These are phyloP conservation scores for Meloe dianella DNA, from an alignment of 2,888 invertebrate species.

Conservation along the genomic window DNA sequence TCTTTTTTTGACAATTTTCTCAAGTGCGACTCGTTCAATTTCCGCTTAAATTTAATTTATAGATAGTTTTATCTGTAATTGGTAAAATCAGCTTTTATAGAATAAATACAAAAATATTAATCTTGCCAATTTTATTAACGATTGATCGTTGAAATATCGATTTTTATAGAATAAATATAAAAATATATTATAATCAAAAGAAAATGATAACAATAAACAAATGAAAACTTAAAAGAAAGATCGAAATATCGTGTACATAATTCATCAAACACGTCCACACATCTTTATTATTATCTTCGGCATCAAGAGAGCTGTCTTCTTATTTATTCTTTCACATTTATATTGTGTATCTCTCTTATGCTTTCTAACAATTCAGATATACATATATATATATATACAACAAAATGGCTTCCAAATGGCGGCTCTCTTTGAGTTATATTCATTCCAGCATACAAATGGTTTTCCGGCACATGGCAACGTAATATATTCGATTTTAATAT, in stretches of 20 bases:
- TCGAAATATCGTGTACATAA: slow-evolving; percentile 14
- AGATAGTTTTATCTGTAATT: no score
- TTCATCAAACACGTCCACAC: slow-evolving; percentile 40
- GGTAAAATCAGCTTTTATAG: no score
- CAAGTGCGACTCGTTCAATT: no score
- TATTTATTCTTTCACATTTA: background rate
- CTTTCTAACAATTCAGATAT: background rate
- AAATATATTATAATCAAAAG: background rate
- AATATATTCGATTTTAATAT: slow-evolving; percentile 40
- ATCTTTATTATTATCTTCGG: slow-evolving; percentile 41
- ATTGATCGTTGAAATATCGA: no score
- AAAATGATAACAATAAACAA: background rate
- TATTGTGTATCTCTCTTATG: background rate
- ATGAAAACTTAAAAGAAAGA: background rate
- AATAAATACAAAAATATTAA: no score
- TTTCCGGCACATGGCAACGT: slow-evolving; percentile 41
- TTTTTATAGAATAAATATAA: no score
- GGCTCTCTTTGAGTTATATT: slow-evolving; percentile 45
- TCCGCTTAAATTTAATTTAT: no score
- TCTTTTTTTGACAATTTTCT: no score
- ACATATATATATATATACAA: slow-evolving; percentile 30
- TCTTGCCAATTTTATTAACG: no score
- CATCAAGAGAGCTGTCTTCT: slow-evolving; percentile 24
- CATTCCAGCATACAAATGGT: slow-evolving; percentile 41
- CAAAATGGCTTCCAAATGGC: slow-evolving; percentile 47